phyloP scores from a whole-genome alignment of 1,140 invertebrate genomes.

The Mizuhopecten yessoensis region DNA sequence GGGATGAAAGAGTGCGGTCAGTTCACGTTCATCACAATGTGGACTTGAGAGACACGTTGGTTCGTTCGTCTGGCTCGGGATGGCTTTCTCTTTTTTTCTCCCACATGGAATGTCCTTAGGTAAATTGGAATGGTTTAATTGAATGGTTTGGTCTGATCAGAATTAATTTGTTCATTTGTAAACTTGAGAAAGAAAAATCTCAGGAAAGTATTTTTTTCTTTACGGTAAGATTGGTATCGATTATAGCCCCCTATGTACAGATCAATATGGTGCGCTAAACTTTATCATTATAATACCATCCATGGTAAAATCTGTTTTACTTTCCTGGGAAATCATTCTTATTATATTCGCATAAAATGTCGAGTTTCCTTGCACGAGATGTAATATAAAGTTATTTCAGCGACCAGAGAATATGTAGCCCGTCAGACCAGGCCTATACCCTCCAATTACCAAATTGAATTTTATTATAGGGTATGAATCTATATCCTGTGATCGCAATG shows the following conservation, averaged over 20 bases:
- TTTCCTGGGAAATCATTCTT: slow-evolving; percentile 18
- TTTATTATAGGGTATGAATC: slow-evolving; percentile 15
- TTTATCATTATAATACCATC: slow-evolving; percentile 28
- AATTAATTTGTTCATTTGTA: neutral
- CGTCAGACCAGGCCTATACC: neutral
- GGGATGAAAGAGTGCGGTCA: no score
- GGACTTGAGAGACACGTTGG: no score
- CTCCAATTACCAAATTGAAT: slow-evolving; percentile 18
- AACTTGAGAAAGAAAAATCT: neutral
- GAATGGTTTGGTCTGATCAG: no score
- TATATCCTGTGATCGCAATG: slow-evolving; percentile 7
- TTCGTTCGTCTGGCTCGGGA: no score
- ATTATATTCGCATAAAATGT: slow-evolving; percentile 40
- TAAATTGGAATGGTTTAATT: no score
- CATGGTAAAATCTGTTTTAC: slow-evolving; percentile 38
- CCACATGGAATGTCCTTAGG: no score
- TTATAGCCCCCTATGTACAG: neutral
- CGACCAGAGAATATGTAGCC: slow-evolving; percentile 1
- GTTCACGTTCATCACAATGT: no score
- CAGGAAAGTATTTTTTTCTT: neutral
- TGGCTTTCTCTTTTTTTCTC: no score
- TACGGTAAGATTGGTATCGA: neutral
- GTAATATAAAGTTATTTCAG: slow-evolving; percentile 20
- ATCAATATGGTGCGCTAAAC: slow-evolving; percentile 12
- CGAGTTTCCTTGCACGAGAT: slow-evolving; percentile 7